phyloP scores from a whole-genome alignment of 1,140 invertebrate species.

The Saxidomus purpurata region DNA sequence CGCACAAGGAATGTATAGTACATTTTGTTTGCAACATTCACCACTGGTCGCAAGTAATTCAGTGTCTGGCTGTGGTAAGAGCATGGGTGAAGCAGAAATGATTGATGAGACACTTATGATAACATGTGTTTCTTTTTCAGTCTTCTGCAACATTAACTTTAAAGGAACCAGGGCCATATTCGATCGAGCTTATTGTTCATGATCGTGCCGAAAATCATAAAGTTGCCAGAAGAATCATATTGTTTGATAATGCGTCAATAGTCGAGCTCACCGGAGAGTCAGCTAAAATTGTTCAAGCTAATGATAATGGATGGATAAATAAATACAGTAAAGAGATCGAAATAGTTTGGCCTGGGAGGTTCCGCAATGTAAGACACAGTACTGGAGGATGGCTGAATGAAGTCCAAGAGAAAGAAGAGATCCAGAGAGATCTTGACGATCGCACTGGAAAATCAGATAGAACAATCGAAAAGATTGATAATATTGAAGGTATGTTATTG shows the following conservation, averaged over 20 bases:
- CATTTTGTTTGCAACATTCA: too few species aligned
- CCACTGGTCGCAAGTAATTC: too few species aligned
- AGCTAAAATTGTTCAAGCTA: background rate
- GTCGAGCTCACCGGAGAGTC: background rate
- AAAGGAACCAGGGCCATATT: background rate
- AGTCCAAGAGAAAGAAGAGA: background rate
- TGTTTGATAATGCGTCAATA: conserved; percentile 11
- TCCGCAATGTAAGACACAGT: background rate
- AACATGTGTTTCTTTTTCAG: background rate
- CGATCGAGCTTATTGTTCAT: background rate
- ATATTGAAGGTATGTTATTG: conserved; percentile 9
- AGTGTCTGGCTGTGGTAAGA: too few species aligned
- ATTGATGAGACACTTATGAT: too few species aligned
- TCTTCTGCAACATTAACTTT: background rate
- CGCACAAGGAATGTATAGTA: too few species aligned
- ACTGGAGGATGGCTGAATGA: conserved; percentile 3
- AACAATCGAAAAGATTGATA: background rate
- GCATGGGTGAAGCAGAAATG: too few species aligned
- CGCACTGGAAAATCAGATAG: background rate
- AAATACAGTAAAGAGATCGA: background rate
- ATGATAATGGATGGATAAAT: conserved; percentile 24
- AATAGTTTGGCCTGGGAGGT: background rate
- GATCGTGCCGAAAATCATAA: background rate
- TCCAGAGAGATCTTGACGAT: background rate
- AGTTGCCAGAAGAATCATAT: conserved; percentile 1